A percentile compares a stretch with the other conserved stretches of the same genome.
Evolutionary conservation across 1,140 invertebrate genomes (phyloP).

Genomic region (Drosophila nigromelanica): DNA sequence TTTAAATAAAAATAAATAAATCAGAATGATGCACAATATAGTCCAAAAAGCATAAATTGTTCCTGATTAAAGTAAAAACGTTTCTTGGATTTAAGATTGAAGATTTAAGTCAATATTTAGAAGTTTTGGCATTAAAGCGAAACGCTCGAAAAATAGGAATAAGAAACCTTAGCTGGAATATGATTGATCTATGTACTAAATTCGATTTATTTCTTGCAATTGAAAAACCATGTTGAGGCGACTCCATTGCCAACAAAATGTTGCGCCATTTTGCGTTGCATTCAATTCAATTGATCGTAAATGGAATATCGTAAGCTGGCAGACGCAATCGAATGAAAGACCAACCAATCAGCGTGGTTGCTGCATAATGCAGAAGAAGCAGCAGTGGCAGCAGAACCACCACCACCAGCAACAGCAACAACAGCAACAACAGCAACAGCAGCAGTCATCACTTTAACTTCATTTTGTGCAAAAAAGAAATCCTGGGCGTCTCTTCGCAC

Average conservation of each 20-base stretch:
- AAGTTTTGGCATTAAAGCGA: too few relatives aligned
- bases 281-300: constrained; percentile 29
- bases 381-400: neutral
- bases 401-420: constrained; percentile 2
- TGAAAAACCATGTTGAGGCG: constrained; percentile 7
- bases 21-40: too few relatives aligned
- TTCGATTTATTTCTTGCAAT: too few relatives aligned
- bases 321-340: constrained; percentile 14
- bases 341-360: constrained; percentile 38
- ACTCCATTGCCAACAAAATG: constrained; percentile 7
- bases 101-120: too few relatives aligned
- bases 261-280: constrained; percentile 47
- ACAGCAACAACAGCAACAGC: neutral
- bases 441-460: constrained; percentile 37
- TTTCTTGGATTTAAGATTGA: too few relatives aligned
- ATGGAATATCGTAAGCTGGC: constrained; percentile 34
- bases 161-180: too few relatives aligned
- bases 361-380: neutral
- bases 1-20: too few relatives aligned
- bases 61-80: too few relatives aligned
- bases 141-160: too few relatives aligned
- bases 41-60: too few relatives aligned
- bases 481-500: too few relatives aligned
- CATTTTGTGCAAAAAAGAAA: constrained; percentile 38
- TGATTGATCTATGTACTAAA: too few relatives aligned